Evolutionary conservation across 2,113 vertebrate genomes (phyloP), one percentile per base, ranked within the genome.

Genomic region (Plecotus auritus): DNA sequence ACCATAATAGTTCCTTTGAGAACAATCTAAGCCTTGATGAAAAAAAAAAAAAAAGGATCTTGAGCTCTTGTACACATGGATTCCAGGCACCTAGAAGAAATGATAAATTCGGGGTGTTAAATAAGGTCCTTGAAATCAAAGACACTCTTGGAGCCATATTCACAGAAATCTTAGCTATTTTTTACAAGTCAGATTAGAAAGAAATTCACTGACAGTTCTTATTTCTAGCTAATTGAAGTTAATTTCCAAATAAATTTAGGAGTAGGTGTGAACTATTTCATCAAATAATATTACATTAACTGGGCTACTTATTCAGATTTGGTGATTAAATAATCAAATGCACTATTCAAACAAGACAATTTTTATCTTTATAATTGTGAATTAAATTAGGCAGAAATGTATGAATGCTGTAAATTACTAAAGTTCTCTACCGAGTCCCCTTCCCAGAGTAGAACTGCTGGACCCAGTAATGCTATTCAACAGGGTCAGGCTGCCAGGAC

Each of bases 211-310:
- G 51, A 49, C 32, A 94, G 12, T 82, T 90, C 61, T 92, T 82
- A 85, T 42, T 45, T 88, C 49, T 80, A 26, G 26, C 10, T 85
- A 87, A 81, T 66, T 56, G 59, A 86, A 94, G 35, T 92, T 88
- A 73, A 93, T 95, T 95, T 92, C 12, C 54, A 85, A 95, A 85
- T 76, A 89, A 87, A 64, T 74, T 69, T 87, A 92, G 64, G 47
- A n/a, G 23, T 84, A 23, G 32, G 28, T 82, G 56, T 85, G 51
- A 93, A 94, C 70, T 78, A 93, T 81, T 80, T 80, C 20, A 89
- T 86, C 77, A 95, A 88, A 85, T 85, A 45, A 69, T 23, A 47
- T 96, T 73, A 67, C 47, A 40, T 82, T 82, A 85, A 70, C 40
- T 76, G 54, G 28, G 42, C 5, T 90, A 49, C 23, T 89, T 17